Conservation (phyloP, 2,797 vertebrate species). For the Pitangus sulphuratus region DNA sequence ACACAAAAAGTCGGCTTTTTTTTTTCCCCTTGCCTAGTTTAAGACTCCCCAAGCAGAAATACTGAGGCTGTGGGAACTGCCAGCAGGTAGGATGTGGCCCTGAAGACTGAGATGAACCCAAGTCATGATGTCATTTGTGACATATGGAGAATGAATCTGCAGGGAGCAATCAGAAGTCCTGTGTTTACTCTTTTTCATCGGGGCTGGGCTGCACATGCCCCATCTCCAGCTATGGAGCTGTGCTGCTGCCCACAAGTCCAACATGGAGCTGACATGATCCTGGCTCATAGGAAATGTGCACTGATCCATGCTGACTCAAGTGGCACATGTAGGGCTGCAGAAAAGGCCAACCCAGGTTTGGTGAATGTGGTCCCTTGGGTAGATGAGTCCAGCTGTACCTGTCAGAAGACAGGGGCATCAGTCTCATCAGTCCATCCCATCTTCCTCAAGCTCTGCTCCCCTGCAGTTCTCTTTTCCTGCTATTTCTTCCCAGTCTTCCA, state of each 20-base stretch:
- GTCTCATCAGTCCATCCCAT: background rate
- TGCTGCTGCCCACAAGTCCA: background rate
- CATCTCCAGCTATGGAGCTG: background rate
- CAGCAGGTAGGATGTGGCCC: background rate
- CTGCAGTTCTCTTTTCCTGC: background rate
- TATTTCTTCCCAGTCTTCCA: background rate
- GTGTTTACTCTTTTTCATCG: background rate
- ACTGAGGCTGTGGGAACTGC: background rate
- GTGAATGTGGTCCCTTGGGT: background rate
- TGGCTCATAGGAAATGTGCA: background rate
- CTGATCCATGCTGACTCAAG: accelerated
- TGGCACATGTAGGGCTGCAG: background rate
- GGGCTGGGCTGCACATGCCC: background rate
- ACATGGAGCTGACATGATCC: accelerated
- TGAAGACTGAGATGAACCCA: background rate
- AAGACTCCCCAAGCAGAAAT: background rate
- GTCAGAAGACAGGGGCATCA: background rate
- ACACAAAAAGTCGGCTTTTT: background rate
- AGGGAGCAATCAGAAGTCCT: background rate
- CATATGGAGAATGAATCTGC: background rate
- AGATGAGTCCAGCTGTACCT: accelerated
- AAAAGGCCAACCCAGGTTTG: background rate
- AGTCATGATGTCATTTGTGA: background rate
- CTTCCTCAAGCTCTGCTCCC: background rate
- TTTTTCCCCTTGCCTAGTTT: background rate